Percentiles rank a stretch among this genome's conserved stretches.
Conservation (phyloP, 2,888 invertebrate genomes). For the Caenorhabditis becei region DNA sequence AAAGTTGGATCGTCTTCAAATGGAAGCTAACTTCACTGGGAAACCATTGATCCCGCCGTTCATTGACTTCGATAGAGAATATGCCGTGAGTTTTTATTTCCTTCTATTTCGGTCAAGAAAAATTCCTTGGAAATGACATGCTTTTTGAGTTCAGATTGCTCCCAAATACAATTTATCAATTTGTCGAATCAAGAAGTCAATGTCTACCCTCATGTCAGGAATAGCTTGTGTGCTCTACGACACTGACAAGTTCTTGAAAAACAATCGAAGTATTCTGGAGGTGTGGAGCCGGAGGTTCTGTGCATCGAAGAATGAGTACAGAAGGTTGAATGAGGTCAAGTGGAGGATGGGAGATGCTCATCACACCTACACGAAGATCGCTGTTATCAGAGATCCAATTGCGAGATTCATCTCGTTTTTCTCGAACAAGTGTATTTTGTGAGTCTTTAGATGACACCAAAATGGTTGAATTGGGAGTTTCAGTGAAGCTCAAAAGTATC, state of each 20-base stretch:
- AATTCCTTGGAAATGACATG: neutral
- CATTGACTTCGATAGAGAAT: conserved; percentile 81
- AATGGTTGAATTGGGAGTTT: neutral
- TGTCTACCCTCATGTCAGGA: conserved; percentile 67
- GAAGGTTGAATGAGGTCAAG: conserved; percentile 47
- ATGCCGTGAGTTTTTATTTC: conserved; percentile 38
- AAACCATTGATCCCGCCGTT: conserved; percentile 55
- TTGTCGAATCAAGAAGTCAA: conserved; percentile 72
- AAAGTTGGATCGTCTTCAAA: conserved; percentile 25
- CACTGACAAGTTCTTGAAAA: conserved; percentile 57
- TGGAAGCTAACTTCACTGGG: conserved; percentile 15
- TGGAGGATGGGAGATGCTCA: conserved; percentile 56
- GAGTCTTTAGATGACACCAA: neutral
- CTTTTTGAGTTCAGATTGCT: conserved; percentile 47
- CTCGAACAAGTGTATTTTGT: conserved; percentile 70
- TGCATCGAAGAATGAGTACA: conserved; percentile 54
- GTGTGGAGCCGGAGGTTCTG: conserved; percentile 59
- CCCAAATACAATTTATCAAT: conserved; percentile 64
- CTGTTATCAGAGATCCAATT: conserved; percentile 71
- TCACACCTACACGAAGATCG: conserved; percentile 43
- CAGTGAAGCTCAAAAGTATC: conserved; percentile 57
- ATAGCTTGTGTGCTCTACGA: conserved; percentile 56
- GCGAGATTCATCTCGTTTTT: conserved; percentile 71
- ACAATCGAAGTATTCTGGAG: conserved; percentile 63
- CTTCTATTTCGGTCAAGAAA: too few species aligned